phyloP scores from a whole-genome alignment of 2,797 vertebrate genomes.

The Myotis findleyi region DNA sequence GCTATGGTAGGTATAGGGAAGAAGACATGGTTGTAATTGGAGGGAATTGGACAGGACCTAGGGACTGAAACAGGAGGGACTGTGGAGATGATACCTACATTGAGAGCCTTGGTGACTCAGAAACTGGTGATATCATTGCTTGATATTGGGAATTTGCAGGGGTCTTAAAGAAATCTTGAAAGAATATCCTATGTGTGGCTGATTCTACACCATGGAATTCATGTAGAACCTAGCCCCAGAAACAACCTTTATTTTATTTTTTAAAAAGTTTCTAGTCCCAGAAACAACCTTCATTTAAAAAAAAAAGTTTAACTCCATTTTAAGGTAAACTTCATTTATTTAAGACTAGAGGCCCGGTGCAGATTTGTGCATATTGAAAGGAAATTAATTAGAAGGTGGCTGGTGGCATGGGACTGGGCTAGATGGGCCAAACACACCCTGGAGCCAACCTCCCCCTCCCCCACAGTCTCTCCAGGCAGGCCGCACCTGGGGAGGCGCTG shows the following conservation, averaged over 20 bases:
- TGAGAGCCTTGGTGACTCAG: neutral
- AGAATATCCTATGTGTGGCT: neutral
- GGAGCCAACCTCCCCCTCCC: too few species aligned
- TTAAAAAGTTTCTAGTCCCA: neutral
- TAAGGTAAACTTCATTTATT: neutral
- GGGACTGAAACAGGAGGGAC: neutral
- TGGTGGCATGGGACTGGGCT: too few species aligned
- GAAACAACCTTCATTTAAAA: neutral
- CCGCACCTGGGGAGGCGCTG: too few species aligned
- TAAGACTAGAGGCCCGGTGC: neutral
- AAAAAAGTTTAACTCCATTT: slow-evolving; percentile 22
- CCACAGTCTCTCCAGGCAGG: too few species aligned
- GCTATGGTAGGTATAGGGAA: neutral
- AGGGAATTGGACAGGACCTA: neutral
- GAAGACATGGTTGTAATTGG: neutral
- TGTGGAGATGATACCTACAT: too few species aligned
- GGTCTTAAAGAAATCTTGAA: neutral
- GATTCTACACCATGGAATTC: neutral
- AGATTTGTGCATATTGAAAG: too few species aligned
- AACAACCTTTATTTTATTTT: neutral
- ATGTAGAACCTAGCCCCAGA: neutral
- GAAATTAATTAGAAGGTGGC: too few species aligned
- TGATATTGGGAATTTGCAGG: neutral
- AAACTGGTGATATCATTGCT: neutral
- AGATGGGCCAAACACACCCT: too few species aligned